These are phyloP conservation scores for Heliconius congener DNA, from an alignment of 1,140 invertebrate species.

Conservation along the genomic window DNA sequence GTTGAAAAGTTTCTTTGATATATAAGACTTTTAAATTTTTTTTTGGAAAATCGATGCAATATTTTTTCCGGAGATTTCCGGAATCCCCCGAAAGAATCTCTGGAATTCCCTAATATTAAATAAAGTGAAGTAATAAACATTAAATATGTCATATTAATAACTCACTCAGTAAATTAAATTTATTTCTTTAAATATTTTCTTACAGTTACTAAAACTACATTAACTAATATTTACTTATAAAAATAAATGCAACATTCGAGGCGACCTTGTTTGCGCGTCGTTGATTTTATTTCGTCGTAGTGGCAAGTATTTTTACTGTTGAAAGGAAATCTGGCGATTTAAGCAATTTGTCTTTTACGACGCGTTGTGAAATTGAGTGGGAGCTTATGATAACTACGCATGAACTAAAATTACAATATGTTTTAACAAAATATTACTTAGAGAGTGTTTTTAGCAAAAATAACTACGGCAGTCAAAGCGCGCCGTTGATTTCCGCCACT, in stretches of 20 bases:
- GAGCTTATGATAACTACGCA: conserved; percentile 11
- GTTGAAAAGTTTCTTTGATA: not conserved
- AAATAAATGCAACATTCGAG: conserved; percentile 5
- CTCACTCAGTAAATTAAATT: too few species aligned
- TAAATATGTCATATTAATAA: too few species aligned
- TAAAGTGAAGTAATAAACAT: not conserved
- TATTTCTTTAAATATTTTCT: too few species aligned
- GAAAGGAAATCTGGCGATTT: conserved; percentile 34
- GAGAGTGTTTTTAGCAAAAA: not conserved
- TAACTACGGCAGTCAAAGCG: not conserved
- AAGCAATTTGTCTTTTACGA: conserved; percentile 30
- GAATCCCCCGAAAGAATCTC: too few species aligned
- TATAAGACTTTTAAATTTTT: not conserved
- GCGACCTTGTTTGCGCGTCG: conserved; percentile 32
- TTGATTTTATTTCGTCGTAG: conserved; percentile 29
- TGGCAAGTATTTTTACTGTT: conserved; percentile 16
- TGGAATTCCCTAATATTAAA: not conserved
- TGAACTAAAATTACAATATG: not conserved
- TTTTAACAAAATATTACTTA: not conserved
- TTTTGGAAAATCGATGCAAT: not conserved
- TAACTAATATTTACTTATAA: not conserved
- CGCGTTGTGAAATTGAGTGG: conserved; percentile 22
- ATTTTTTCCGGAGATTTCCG: not conserved
- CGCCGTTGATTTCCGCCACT: too few species aligned
- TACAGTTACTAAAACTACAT: too few species aligned